These are phyloP conservation scores for Drosophila orosa DNA, from an alignment of 1,140 invertebrate genomes.

Conservation along the genomic window DNA sequence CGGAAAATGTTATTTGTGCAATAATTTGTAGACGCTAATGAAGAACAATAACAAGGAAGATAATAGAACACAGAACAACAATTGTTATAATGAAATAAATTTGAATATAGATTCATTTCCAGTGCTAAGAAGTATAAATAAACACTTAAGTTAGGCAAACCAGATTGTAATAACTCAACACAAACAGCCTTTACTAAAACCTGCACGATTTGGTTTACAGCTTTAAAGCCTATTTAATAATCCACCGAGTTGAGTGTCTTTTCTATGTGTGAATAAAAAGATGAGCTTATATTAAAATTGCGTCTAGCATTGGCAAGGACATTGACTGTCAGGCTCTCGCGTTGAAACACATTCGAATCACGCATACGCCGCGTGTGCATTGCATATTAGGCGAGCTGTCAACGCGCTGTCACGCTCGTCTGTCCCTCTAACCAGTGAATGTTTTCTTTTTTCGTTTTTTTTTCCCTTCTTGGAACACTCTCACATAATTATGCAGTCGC, in stretches of 20 bases:
- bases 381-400: slow-evolving; percentile 49
- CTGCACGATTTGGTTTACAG: neutral
- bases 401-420: slow-evolving; percentile 52
- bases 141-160: no score
- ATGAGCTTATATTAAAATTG: slow-evolving; percentile 59
- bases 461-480: slow-evolving; percentile 15
- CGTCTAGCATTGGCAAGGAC: slow-evolving; percentile 55
- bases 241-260: slow-evolving; percentile 3
- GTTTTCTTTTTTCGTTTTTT: neutral
- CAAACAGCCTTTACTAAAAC: neutral
- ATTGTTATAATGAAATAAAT: neutral
- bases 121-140: neutral
- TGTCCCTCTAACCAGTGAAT: slow-evolving; percentile 19
- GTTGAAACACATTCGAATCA: slow-evolving; percentile 59
- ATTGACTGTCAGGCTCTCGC: slow-evolving; percentile 30
- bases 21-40: neutral
- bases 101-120: neutral
- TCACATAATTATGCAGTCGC: slow-evolving; percentile 55
- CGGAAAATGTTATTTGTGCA: neutral
- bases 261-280: slow-evolving; percentile 14
- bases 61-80: neutral
- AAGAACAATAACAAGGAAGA: neutral
- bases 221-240: slow-evolving; percentile 24
- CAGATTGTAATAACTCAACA: neutral
- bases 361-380: slow-evolving; percentile 72